These are phyloP conservation scores for Branchipolynoe longqiensis DNA, from an alignment of 2,888 invertebrate species.

Conservation along the genomic window DNA sequence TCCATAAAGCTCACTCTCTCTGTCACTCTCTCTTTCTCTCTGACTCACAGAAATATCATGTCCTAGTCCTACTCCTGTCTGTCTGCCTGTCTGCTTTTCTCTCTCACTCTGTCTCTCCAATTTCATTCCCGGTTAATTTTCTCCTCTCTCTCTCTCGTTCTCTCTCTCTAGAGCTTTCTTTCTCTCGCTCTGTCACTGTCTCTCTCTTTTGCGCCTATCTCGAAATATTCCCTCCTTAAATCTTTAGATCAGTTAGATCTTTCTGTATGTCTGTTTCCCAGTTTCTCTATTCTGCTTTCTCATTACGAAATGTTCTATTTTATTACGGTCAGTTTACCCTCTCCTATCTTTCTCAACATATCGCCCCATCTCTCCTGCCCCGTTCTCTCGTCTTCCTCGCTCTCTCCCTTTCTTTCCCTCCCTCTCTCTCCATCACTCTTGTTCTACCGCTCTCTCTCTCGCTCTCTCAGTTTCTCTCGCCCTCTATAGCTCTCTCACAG, in stretches of 20 bases:
- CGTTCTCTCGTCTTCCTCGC: not conserved
- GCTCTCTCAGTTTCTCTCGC: not conserved
- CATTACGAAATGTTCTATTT: not conserved
- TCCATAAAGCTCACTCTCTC: too few relatives aligned
- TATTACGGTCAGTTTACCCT: not conserved
- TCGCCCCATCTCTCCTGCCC: not conserved
- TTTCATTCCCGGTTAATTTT: not conserved
- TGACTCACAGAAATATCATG: too few relatives aligned
- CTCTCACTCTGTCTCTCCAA: not conserved
- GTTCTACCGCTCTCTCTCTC: too few relatives aligned
- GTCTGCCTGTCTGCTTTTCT: too few relatives aligned
- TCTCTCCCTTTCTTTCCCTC: not conserved
- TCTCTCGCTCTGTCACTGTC: too few relatives aligned
- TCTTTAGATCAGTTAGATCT: not conserved
- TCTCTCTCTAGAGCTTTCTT: too few relatives aligned
- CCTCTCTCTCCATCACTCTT: too few relatives aligned
- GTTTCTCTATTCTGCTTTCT: not conserved
- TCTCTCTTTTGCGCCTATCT: too few relatives aligned
- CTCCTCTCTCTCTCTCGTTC: not conserved
- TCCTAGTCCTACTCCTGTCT: too few relatives aligned
- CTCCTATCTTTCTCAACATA: not conserved
- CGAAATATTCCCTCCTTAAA: too few relatives aligned
- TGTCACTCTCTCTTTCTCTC: too few relatives aligned
- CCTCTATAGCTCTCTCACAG: too few relatives aligned
- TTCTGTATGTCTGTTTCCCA: not conserved